Evolutionary conservation across 30 jellyfish, hydroid and myxozoan species (phyloP).

Genomic region (Cassiopea andromeda): DNA sequence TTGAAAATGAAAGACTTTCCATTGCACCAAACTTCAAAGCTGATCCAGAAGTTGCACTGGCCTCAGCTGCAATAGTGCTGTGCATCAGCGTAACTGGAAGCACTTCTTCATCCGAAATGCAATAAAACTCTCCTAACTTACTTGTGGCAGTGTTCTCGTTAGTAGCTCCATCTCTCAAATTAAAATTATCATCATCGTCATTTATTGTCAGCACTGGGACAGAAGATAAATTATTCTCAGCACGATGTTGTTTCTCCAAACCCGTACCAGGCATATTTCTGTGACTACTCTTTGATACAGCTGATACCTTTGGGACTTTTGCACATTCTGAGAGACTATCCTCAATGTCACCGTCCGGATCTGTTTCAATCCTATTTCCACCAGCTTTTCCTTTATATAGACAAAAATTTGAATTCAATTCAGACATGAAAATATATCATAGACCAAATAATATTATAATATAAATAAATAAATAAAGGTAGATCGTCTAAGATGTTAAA

Average conservation of each 20-base stretch:
- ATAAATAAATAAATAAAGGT: neutral
- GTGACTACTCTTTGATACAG: neutral
- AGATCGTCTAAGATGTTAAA: no score
- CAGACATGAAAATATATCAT: no score
- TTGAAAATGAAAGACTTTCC: neutral
- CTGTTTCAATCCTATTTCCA: conserved; percentile 8
- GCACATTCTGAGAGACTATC: conserved; percentile 62
- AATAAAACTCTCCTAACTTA: neutral
- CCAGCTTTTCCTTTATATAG: neutral
- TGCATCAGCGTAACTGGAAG: neutral
- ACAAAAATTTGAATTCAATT: no score
- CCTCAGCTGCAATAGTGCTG: neutral
- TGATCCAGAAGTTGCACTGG: neutral
- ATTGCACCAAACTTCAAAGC: neutral
- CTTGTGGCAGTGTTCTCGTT: neutral
- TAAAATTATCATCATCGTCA: neutral
- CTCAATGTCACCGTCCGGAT: conserved; percentile 57
- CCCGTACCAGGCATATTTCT: no score
- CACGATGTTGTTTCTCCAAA: neutral
- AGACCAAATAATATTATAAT: neutral
- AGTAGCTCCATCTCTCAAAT: neutral
- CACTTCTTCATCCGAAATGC: neutral
- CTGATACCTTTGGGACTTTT: neutral
- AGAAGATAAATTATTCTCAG: neutral
- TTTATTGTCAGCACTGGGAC: neutral